Conservation (phyloP, 1,140 invertebrate genomes). For the Araneus ventricosus region DNA sequence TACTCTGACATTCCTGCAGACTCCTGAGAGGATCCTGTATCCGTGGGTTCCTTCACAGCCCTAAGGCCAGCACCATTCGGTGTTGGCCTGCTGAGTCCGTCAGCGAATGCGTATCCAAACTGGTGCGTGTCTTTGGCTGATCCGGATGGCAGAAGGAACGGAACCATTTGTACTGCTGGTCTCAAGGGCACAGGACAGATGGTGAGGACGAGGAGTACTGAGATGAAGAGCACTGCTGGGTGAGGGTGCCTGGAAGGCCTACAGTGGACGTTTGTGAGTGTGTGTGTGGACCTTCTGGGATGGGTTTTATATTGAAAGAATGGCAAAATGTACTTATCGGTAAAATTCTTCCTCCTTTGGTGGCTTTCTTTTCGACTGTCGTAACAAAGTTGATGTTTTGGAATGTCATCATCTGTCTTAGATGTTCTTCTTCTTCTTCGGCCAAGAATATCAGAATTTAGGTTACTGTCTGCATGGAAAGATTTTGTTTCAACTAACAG, state of each 20-base stretch:
- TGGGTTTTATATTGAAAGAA: neutral
- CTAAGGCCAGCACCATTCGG: too few species aligned
- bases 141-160: too few species aligned
- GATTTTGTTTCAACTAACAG: too few species aligned
- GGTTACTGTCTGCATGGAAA: too few species aligned
- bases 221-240: neutral
- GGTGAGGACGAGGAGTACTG: neutral
- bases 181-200: neutral
- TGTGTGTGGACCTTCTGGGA: neutral
- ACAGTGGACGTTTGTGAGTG: neutral
- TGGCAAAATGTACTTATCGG: neutral
- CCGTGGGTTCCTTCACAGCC: conserved; percentile 53
- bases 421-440: too few species aligned
- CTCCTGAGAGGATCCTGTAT: conserved; percentile 55
- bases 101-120: conserved; percentile 59
- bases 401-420: too few species aligned
- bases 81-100: conserved; percentile 44
- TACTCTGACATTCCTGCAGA: conserved; percentile 75
- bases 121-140: neutral
- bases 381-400: too few species aligned
- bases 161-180: neutral
- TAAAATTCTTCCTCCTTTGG: too few species aligned
- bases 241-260: neutral
- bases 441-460: too few species aligned
- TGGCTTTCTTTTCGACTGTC: too few species aligned